These are phyloP conservation scores for Syrrhaptes paradoxus DNA, from an alignment of 2,113 vertebrate genomes.

Conservation along the genomic window DNA sequence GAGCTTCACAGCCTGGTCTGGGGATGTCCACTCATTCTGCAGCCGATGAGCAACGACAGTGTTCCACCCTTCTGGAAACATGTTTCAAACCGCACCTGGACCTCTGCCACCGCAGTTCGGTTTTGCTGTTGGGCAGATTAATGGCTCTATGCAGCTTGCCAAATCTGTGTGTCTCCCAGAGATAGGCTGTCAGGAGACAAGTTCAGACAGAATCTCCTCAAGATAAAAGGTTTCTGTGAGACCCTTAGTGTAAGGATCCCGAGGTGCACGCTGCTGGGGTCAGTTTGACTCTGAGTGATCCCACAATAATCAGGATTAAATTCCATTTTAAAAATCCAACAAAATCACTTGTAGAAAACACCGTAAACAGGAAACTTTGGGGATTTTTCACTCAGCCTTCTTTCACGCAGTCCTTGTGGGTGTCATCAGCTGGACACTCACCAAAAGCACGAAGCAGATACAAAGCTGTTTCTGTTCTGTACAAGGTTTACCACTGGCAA, in stretches of 20 bases:
- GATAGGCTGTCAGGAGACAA: conserved; percentile 33
- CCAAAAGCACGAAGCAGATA: background rate
- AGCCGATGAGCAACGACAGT: background rate
- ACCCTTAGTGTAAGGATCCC: background rate
- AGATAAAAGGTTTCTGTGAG: conserved; percentile 18
- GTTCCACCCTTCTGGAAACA: background rate
- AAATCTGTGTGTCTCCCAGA: conserved; percentile 1
- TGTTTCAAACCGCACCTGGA: conserved; percentile 60
- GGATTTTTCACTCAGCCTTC: background rate
- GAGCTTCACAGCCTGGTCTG: background rate
- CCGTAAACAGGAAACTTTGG: background rate
- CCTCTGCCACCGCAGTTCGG: conserved; percentile 30
- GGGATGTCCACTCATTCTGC: background rate
- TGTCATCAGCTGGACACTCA: background rate
- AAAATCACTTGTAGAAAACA: background rate
- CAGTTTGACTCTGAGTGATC: background rate
- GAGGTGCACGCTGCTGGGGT: background rate
- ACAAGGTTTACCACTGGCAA: background rate
- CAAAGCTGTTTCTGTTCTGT: background rate
- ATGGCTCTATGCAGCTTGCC: conserved; percentile 40
- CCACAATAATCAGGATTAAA: background rate
- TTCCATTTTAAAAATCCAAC: background rate
- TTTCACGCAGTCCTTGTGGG: background rate
- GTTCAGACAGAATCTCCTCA: conserved; percentile 58
- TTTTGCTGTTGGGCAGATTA: conserved; percentile 66